Evolutionary conservation across 2,113 vertebrate genomes (phyloP), one percentile per base, ranked within the genome.

Genomic region (Petaurus breviceps): DNA sequence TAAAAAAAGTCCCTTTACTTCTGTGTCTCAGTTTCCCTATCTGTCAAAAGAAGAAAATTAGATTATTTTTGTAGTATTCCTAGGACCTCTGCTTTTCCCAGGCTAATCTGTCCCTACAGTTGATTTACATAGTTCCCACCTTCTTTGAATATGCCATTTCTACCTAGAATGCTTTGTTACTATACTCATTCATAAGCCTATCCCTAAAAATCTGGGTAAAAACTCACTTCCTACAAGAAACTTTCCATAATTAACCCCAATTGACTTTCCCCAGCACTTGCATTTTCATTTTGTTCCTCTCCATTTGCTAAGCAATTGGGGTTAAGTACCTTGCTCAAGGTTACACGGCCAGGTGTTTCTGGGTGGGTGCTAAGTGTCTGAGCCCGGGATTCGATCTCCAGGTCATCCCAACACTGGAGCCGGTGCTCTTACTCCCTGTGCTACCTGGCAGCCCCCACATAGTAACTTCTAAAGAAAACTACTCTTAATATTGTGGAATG

Each of bases 241-340:
- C 46, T 52, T 92, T 51, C 46, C 10, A 89, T 94, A 68, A 95
- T 93, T 49, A 93, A 91, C 47, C 47, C 31, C 90, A 57, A 57
- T 10, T 37, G 50, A 89, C 49, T 28, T 57, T 68, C 49, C n/a
- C 51, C 90, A 43, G 89, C 26, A 50, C 19, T 89, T 16, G 6
- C 0, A 2, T n/a, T 49, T 55, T 57, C 90, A 54, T n/a, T 28
- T 16, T 47, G 57, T 61, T 61, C 57, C 46, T 95, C 25, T 91
- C 49, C 14, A 19, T 49, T 8, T 91, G 92, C n/a, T n/a, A n/a
- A n/a, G n/a, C n/a, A n/a, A n/a, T n/a, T n/a, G n/a, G n/a, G n/a
- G n/a, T n/a, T n/a, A n/a, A n/a, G n/a, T n/a, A n/a, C n/a, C n/a
- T n/a, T n/a, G n/a, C n/a, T n/a, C n/a, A n/a, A n/a, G n/a, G n/a